Evolutionary conservation across 2,797 vertebrate genomes (phyloP).

Genomic region (Leontopithecus rosalia): DNA sequence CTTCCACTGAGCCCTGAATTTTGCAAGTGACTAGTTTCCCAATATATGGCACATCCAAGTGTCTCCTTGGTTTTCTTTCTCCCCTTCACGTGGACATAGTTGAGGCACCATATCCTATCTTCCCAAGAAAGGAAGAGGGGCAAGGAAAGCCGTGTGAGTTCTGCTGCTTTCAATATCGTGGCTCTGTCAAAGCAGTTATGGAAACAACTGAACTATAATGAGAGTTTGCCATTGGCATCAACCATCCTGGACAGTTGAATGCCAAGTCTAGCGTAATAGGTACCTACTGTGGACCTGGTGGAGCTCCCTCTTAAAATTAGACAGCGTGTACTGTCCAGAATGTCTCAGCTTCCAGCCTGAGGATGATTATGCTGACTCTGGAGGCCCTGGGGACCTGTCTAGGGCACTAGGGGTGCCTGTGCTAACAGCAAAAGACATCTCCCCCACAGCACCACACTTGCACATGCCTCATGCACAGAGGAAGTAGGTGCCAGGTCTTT

Average conservation of each 20-base stretch:
- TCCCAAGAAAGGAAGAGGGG: background rate
- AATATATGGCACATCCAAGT: background rate
- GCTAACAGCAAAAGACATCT: background rate
- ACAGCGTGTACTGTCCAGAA: too few relatives aligned
- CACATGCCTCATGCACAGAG: background rate
- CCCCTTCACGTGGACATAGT: background rate
- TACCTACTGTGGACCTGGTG: rapidly evolving
- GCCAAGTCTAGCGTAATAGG: background rate
- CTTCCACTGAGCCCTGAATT: background rate
- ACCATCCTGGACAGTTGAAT: rapidly evolving
- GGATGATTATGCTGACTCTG: too few relatives aligned
- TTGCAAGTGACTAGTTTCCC: background rate
- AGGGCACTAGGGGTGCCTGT: background rate
- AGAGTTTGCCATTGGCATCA: background rate
- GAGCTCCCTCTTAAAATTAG: background rate
- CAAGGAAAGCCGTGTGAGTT: background rate
- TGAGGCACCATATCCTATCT: background rate
- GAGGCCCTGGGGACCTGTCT: background rate
- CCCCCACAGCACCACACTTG: background rate
- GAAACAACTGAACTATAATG: background rate
- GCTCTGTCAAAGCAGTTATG: background rate
- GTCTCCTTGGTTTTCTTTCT: background rate
- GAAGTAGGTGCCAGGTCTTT: background rate
- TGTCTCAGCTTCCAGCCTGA: background rate
- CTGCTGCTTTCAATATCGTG: background rate